Evolutionary conservation across 2,797 vertebrate species (phyloP), one percentile per base, ranked within the genome.

Genomic region (Falco berigora): DNA sequence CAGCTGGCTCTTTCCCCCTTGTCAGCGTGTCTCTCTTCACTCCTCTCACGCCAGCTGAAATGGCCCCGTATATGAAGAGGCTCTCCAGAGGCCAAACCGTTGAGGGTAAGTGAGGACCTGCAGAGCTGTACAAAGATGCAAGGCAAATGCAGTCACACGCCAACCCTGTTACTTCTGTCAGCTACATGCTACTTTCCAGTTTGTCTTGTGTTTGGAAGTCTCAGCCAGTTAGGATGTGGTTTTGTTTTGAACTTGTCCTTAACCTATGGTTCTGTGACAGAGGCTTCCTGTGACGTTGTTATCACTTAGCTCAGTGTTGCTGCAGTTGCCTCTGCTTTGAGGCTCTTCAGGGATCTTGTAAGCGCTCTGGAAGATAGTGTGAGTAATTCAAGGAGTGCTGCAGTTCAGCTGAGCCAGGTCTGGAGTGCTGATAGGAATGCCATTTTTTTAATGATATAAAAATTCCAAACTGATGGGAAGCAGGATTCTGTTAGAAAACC

Each of bases 1-100:
- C 98, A 3, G 92, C 99, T 0, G 98, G 99, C 36, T 99, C 99
- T 42, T 98, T 99, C n/a, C 99, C 99, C 8, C 97, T 99, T 4
- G 98, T 99, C 97, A 99, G 98, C 3, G 98, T 99, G 86, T 99
- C 99, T 3, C 98, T 99, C 63, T 98, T 98, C 10, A 98, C 98
- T 3, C 98, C 99, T 1, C 98, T 99, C 84, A 99, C 98, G 0
- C 98, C 98, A 0, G 97, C 98, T 0, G 99, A 99, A 85, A 99
- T 99, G 99, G 98, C 99, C 1, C 98, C 98, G 1, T 99, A 99
- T 79, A 98, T 99, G 97, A 99, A 99, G 95, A 99, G 99, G 96
- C 99, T 99, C 23, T 99, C 99, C 27, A 98, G 98, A 94, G 99
- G 99, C 81, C 99, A 99, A 63, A 98, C 99, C 0, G 98, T 99